Conservation (phyloP, 2,113 vertebrate species). For the Grammomys surdaster region DNA sequence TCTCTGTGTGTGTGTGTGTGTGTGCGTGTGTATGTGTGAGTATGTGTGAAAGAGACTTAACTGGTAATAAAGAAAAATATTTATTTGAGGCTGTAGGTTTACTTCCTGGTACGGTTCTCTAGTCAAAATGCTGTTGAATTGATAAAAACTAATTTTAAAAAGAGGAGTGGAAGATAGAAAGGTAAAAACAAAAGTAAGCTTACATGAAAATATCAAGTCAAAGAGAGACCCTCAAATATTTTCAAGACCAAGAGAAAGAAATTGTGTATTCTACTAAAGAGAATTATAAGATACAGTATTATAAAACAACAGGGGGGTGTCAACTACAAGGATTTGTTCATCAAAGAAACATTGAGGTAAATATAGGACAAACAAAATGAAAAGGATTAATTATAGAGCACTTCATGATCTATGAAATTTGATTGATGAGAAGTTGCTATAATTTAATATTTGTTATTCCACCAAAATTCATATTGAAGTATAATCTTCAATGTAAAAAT, state of each 20-base stretch:
- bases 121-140: background rate
- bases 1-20: background rate
- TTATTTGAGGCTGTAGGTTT: background rate
- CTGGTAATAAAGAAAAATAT: background rate
- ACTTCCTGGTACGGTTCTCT: background rate
- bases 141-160: background rate
- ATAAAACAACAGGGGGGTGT: background rate
- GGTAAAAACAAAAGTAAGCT: background rate
- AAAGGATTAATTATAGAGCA: background rate
- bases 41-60: background rate
- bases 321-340: background rate
- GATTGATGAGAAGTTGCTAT: background rate
- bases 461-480: background rate
- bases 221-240: background rate
- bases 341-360: background rate
- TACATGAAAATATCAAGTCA: background rate
- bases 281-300: background rate
- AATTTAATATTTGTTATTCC: background rate
- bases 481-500: background rate
- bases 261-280: background rate
- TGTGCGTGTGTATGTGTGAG: background rate
- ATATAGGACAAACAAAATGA: background rate
- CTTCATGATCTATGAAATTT: background rate
- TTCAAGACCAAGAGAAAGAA: background rate
- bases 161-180: background rate